phyloP scores from a whole-genome alignment of 2,797 vertebrate genomes.

The Melanotaenia nigrans region DNA sequence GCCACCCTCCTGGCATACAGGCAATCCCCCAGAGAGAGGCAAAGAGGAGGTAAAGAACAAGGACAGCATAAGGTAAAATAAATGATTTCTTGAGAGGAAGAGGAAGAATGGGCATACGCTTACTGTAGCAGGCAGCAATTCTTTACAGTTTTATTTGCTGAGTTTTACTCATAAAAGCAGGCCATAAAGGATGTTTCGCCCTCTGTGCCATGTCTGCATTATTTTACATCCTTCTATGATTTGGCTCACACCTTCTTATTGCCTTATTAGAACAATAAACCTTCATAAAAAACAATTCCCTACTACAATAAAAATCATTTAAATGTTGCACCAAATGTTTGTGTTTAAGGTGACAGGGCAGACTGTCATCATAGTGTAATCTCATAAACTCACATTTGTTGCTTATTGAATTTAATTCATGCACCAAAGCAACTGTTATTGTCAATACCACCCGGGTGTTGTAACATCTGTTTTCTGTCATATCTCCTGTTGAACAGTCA shows the following conservation, averaged over 20 bases:
- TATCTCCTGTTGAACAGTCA: conserved; percentile 23
- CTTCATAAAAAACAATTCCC: conserved; percentile 37
- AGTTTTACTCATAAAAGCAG: conserved; percentile 55
- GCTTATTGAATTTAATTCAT: conserved; percentile 12
- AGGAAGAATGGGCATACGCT: conserved; percentile 11
- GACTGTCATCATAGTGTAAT: conserved; percentile 17
- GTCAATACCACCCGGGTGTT: neutral
- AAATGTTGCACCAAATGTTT: conserved; percentile 33
- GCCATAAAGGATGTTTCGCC: conserved; percentile 40
- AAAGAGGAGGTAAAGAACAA: conserved; percentile 27
- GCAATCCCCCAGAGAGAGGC: conserved; percentile 24
- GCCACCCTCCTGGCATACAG: conserved; percentile 44
- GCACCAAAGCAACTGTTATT: neutral
- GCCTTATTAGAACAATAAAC: conserved; percentile 48
- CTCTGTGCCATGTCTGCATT: conserved; percentile 20
- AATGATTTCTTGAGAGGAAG: conserved; percentile 30
- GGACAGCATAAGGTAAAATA: conserved; percentile 43
- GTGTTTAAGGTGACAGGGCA: conserved; percentile 1
- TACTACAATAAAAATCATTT: conserved; percentile 47
- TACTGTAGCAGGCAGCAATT: conserved; percentile 25
- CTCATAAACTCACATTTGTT: conserved; percentile 18
- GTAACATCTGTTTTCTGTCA: conserved; percentile 15
- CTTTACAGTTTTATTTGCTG: conserved; percentile 38
- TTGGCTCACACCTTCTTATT: conserved; percentile 42
- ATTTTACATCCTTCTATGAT: conserved; percentile 30